phyloP scores from a whole-genome alignment of 2,888 invertebrate genomes.

The Hirtodrosophila cameraria region DNA sequence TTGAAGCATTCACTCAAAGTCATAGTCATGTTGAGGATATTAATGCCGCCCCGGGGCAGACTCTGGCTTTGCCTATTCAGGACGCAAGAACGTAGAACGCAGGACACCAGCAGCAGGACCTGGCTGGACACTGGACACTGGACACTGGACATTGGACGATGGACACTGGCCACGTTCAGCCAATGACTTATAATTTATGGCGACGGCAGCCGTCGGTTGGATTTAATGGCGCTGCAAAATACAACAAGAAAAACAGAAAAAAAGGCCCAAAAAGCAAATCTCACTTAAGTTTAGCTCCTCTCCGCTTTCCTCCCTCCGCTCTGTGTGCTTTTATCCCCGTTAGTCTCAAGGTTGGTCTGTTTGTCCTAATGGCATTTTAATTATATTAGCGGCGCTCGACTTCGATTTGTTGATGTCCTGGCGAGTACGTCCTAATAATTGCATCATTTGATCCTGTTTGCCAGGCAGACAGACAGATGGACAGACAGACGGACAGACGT shows the following conservation, averaged over 20 bases:
- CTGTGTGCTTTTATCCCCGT: background rate
- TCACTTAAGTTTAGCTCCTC: slow-evolving; percentile 5
- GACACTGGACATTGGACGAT: background rate
- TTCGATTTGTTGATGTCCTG: slow-evolving; percentile 48
- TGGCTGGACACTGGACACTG: too few relatives aligned
- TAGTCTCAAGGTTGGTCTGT: slow-evolving; percentile 68
- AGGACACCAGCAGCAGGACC: background rate
- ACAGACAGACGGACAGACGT: too few relatives aligned
- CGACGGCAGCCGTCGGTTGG: slow-evolving; percentile 59
- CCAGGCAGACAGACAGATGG: too few relatives aligned
- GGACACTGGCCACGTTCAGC: slow-evolving; percentile 53
- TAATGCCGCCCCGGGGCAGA: slow-evolving; percentile 58
- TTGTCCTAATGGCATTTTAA: slow-evolving; percentile 75
- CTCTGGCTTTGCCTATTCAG: background rate
- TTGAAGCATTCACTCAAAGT: slow-evolving; percentile 82
- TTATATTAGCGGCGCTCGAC: slow-evolving; percentile 72
- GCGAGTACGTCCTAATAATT: slow-evolving; percentile 54
- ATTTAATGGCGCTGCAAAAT: slow-evolving; percentile 60
- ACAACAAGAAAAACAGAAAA: slow-evolving; percentile 20
- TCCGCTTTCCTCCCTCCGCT: background rate
- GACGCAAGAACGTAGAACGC: too few relatives aligned
- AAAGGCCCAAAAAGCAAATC: slow-evolving; percentile 16
- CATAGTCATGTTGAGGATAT: slow-evolving; percentile 79
- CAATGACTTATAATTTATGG: slow-evolving; percentile 81
- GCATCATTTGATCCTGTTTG: slow-evolving; percentile 73